Conservation (phyloP, 2,888 invertebrate genomes). For the Netelia melanura region DNA sequence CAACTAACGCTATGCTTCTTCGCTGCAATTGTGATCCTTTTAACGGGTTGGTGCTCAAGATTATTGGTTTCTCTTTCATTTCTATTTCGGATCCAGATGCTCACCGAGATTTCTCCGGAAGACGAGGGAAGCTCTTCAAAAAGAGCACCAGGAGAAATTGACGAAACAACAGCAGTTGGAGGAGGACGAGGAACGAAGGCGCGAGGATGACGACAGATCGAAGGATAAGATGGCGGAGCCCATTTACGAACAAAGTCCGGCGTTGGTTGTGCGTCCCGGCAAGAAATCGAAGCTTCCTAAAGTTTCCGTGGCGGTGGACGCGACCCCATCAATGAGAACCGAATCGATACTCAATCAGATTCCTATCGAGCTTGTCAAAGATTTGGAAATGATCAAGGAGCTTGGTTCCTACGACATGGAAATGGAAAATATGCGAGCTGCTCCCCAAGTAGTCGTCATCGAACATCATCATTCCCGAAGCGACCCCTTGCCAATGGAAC, state of each 20-base stretch:
- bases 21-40: neutral
- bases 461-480: constrained; percentile 83
- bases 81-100: constrained; percentile 82
- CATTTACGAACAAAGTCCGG: constrained; percentile 80
- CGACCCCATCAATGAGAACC: constrained; percentile 91
- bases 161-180: constrained; percentile 80
- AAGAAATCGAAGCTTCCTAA: constrained; percentile 87
- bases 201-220: constrained; percentile 68
- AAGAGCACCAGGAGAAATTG: constrained; percentile 81
- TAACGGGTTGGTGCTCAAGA: no score
- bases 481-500: constrained; percentile 82
- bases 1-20: constrained; percentile 7
- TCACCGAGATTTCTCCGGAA: constrained; percentile 89
- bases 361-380: constrained; percentile 90
- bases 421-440: constrained; percentile 67
- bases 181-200: constrained; percentile 72
- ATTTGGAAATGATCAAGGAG: constrained; percentile 70
- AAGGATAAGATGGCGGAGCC: constrained; percentile 75
- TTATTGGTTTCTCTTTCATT: constrained; percentile 27
- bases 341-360: constrained; percentile 91
- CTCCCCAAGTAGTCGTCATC: constrained; percentile 81
- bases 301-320: constrained; percentile 92
- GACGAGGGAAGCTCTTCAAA: constrained; percentile 82
- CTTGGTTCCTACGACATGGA: constrained; percentile 69
- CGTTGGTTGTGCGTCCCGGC: constrained; percentile 79